phyloP scores from a whole-genome alignment of 2,113 vertebrate species.

The Grammomys surdaster region DNA sequence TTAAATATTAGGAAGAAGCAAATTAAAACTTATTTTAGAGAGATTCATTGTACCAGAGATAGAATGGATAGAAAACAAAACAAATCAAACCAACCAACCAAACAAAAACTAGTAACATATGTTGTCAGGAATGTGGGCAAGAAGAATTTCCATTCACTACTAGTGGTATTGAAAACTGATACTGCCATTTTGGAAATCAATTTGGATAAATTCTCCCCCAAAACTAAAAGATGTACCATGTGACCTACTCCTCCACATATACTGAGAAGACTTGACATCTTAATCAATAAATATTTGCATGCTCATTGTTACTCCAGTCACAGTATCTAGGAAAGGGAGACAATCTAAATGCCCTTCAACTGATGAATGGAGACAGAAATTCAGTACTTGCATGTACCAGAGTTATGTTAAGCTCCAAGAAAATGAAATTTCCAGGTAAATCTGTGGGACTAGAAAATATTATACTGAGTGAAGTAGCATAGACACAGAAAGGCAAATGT shows the following conservation, averaged over 20 bases:
- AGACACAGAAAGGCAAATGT: background rate
- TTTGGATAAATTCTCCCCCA: background rate
- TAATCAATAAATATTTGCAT: background rate
- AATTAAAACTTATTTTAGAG: background rate
- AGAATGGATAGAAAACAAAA: background rate
- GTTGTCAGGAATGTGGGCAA: background rate
- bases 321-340: background rate
- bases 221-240: background rate
- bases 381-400: background rate
- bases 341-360: background rate
- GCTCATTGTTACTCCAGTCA: background rate
- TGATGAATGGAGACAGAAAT: background rate
- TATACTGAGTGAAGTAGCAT: background rate
- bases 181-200: background rate
- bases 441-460: background rate
- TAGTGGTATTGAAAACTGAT: background rate
- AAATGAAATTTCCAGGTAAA: background rate
- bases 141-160: background rate
- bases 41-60: background rate
- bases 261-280: background rate
- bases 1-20: background rate
- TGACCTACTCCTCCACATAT: background rate
- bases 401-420: background rate
- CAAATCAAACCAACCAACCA: background rate
- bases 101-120: background rate